Percentiles rank a stretch among this genome's conserved stretches.
Conservation (phyloP, 2,797 vertebrate species). For the Epinephelus coioides region DNA sequence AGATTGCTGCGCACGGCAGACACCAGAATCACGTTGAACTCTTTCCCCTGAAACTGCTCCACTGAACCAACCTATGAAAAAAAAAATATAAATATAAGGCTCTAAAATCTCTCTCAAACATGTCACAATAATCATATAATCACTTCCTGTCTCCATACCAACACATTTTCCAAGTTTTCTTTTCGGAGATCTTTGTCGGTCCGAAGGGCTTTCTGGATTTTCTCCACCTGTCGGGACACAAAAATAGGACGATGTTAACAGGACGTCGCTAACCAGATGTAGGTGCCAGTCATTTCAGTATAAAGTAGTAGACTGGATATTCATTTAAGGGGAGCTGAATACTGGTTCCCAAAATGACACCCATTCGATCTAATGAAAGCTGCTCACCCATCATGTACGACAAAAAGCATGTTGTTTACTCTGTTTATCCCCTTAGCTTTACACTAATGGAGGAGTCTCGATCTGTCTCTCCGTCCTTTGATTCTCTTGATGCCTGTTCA, state of each 20-base stretch:
- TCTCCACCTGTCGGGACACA: conserved; percentile 49
- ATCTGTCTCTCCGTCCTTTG: no score
- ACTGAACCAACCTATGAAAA: conserved; percentile 79
- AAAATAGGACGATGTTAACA: background rate
- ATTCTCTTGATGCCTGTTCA: no score
- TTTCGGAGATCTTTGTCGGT: conserved; percentile 42
- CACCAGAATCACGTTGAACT: conserved; percentile 89
- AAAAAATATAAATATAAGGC: background rate
- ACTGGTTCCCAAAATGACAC: no score
- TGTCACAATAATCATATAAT: background rate
- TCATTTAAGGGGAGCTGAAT: no score
- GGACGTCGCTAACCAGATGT: background rate
- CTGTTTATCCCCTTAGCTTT: no score
- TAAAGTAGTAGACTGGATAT: no score
- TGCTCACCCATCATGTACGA: no score
- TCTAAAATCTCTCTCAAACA: background rate
- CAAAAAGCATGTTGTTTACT: no score
- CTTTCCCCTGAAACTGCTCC: conserved; percentile 93
- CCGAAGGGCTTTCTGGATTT: conserved; percentile 47
- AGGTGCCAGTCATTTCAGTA: background rate
- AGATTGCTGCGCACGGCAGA: conserved; percentile 89
- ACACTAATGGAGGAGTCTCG: no score
- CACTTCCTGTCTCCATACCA: conserved; percentile 31
- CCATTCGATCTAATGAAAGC: no score
- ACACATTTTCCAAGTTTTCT: conserved; percentile 42